Conservation (phyloP, 2,113 vertebrate genomes). For the Notothenia coriiceps region DNA sequence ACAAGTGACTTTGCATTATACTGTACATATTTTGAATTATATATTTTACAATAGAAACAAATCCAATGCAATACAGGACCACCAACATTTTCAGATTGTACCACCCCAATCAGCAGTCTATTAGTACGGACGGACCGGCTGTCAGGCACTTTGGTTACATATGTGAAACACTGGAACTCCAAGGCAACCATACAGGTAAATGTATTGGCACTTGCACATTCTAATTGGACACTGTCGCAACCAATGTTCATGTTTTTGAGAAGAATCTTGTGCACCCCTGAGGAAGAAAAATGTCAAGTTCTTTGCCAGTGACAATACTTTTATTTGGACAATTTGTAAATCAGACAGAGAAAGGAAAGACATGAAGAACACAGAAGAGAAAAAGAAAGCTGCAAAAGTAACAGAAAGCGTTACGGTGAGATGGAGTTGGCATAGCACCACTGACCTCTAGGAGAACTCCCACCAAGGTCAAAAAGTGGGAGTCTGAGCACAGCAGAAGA, state of each 20-base stretch:
- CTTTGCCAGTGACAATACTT: not conserved
- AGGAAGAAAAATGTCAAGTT: not conserved
- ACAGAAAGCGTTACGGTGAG: conserved; percentile 67
- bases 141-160: conserved; percentile 13
- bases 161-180: not conserved
- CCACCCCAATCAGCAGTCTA: not conserved
- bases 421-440: conserved; percentile 69
- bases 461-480: conserved; percentile 43
- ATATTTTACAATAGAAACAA: not conserved
- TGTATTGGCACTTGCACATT: conserved; percentile 21
- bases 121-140: not conserved
- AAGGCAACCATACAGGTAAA: conserved; percentile 10
- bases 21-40: not conserved
- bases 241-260: not conserved
- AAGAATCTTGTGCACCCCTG: conserved; percentile 11
- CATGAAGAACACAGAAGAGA: conserved; percentile 55
- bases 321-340: conserved; percentile 1
- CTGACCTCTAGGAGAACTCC: conserved; percentile 61
- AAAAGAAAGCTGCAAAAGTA: conserved; percentile 71
- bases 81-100: not conserved
- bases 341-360: conserved; percentile 64
- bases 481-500: conserved; percentile 8
- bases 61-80: not conserved
- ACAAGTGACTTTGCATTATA: not conserved
- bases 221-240: conserved; percentile 24